Base-by-base conservation (phyloP, 2,797 vertebrate genomes). In the Liparis tanakae region DNA sequence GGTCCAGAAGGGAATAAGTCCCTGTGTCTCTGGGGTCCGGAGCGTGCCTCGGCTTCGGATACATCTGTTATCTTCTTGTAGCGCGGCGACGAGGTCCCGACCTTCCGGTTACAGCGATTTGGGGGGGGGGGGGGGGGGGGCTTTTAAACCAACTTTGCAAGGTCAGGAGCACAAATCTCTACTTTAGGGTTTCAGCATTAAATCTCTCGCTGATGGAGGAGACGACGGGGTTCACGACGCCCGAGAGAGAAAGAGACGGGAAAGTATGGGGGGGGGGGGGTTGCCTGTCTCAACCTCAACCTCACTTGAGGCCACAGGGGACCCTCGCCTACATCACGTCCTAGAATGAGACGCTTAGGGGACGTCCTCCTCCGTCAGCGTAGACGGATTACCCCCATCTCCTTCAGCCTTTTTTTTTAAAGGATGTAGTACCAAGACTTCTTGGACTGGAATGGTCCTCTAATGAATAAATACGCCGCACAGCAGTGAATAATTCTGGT, bases 401-500 rank as follows among this genome's bases (percentile, higher is more conserved):
- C n/a, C n/a, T n/a, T n/a, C n/a, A n/a, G n/a, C n/a, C n/a, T n/a
- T n/a, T n/a, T n/a, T 30, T 10, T 61, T 18, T 50, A 68, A 78
- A 53, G 39, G 10, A 12, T 25, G 1, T 43, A 57, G 8, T 50
- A 15, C 44, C 22, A 60, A 57, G 13, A 34, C 13, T 10, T 65
- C 4, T 48, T 8, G 58, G 66, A 69, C 72, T 69, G 61, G 1
- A 59, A 20, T 15, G 14, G 4, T 58, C 33, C 3, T 70, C 72
- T 75, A 20, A 67, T 82, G 41, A 79, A 13, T 55, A 51, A 30
- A 30, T 30, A 30, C 13, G 66, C 72, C 33, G 48, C 65, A 54
- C 8, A 34, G n/a, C 25, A 25, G 41, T 73, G 41, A 76, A 81
- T 84, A 82, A 81, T 87, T 67, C 80, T 72, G 43, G 41, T 7